phyloP scores from a whole-genome alignment of 2,797 vertebrate species.

The Pangasius mekongensis region DNA sequence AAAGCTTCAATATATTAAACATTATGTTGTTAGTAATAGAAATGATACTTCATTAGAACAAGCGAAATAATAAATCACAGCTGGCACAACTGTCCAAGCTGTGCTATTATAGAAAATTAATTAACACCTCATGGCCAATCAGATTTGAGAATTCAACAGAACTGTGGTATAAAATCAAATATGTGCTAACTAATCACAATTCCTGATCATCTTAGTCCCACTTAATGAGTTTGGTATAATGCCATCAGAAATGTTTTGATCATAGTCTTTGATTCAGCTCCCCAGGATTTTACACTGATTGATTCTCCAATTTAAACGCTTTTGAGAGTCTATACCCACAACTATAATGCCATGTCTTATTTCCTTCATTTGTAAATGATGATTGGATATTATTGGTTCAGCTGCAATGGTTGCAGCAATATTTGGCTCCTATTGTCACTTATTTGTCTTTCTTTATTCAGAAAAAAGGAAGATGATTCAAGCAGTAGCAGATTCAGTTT shows the following conservation, averaged over 20 bases:
- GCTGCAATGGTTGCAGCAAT: conserved; percentile 5
- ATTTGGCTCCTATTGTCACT: conserved; percentile 3
- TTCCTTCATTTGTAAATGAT: conserved; percentile 12
- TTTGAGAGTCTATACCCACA: not conserved
- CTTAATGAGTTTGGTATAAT: conserved; percentile 12
- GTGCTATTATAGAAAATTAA: not conserved
- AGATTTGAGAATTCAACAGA: not conserved
- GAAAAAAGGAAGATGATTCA: conserved; percentile 34
- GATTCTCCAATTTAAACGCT: conserved; percentile 7
- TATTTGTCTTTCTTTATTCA: conserved; percentile 30
- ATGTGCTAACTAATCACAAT: not conserved
- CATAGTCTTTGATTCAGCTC: conserved; percentile 18
- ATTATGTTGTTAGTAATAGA: not conserved
- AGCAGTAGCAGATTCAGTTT: conserved; percentile 33
- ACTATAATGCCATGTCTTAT: not conserved
- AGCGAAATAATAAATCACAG: not conserved
- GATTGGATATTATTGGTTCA: conserved; percentile 3
- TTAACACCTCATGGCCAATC: conserved; percentile 3
- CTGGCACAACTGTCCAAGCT: not conserved
- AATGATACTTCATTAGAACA: not conserved
- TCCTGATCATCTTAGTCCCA: not conserved
- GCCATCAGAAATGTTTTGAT: conserved; percentile 7
- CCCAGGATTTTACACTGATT: conserved; percentile 15
- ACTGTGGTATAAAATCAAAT: not conserved
- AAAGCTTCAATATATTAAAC: not conserved